A percentile compares a stretch with the other conserved stretches of the same genome.
Conservation (phyloP, 2,888 invertebrate species). For the Micoletzkya japonica region DNA sequence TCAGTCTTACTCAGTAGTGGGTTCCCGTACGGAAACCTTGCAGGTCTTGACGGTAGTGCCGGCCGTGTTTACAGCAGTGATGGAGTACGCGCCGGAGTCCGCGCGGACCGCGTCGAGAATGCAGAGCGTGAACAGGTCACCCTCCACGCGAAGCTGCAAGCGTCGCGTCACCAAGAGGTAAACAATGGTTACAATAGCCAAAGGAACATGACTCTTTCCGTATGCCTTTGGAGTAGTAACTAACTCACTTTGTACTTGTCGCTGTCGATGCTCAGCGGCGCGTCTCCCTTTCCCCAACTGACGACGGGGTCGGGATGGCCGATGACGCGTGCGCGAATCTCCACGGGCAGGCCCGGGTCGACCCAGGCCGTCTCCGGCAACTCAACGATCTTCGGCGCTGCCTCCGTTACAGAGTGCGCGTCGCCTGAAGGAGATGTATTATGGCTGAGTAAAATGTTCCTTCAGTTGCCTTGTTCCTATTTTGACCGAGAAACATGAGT, state of each 20-base stretch:
- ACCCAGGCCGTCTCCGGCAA: slow-evolving; percentile 37
- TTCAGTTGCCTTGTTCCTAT: too few relatives aligned
- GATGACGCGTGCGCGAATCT: slow-evolving; percentile 35
- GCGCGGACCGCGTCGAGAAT: slow-evolving; percentile 40
- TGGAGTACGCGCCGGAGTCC: slow-evolving; percentile 50
- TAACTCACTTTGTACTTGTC: slow-evolving; percentile 39
- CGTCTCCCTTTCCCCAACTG: slow-evolving; percentile 42
- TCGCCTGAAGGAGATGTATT: slow-evolving; percentile 36
- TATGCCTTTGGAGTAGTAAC: background rate
- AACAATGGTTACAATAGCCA: background rate
- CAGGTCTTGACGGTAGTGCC: slow-evolving; percentile 38
- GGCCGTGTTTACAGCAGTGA: slow-evolving; percentile 52
- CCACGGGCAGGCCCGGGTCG: slow-evolving; percentile 34
- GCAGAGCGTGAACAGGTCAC: slow-evolving; percentile 49
- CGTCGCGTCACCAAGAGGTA: background rate
- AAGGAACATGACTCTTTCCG: background rate
- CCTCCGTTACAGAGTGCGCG: slow-evolving; percentile 42
- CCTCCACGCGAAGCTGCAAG: slow-evolving; percentile 48
- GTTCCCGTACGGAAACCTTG: slow-evolving; percentile 34
- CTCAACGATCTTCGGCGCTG: slow-evolving; percentile 47
- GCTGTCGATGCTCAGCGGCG: slow-evolving; percentile 34
- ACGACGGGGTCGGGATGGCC: slow-evolving; percentile 57
- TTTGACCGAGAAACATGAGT: too few relatives aligned
- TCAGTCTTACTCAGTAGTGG: slow-evolving; percentile 16
- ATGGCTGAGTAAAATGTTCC: too few relatives aligned